Evolutionary conservation across 2,797 vertebrate genomes (phyloP), one percentile per base, ranked within the genome.

Genomic region (Peromyscus melanophrys): DNA sequence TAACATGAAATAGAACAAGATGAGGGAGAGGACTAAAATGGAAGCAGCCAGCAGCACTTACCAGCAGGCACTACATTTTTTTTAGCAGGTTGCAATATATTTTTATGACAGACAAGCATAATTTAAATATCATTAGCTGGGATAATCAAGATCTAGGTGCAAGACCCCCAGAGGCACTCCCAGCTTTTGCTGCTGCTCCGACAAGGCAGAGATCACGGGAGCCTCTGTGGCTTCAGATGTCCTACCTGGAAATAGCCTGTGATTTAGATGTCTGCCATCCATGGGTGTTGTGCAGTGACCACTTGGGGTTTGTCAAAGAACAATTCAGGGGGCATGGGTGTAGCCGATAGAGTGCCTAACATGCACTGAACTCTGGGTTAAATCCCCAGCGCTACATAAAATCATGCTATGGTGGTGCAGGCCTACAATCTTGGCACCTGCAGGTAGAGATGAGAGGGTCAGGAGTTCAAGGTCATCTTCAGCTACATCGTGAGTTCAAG

Each of bases 81-180:
- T 97, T 97, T 95, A 98, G 96, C 96, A 97, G 95, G 85, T 94
- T 96, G 85, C 86, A 95, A 96, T 97, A 78, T 97, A 98, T 98
- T 98, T 98, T 98, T 97, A 96, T 97, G 97, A 96, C 96, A 98
- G 97, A 98, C 86, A 92, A 96, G 95, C 91, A 97, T 97, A 97
- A 97, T 97, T 98, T 97, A 91, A 97, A 98, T 97, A 97, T 95
- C 92, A 97, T 97, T 97, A 97, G 57, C 96, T 96, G 55, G 27
- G 55, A 85, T 43, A 92, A 75, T 96, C 88, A 92, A 95, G 90
- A 94, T 93, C 85, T 95, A 91, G 96, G 98, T 97, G 97, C 94
- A 95, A 96, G 96, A 65, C 92, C 86, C 86, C 71, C 69, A 92
- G 73, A 94, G 37, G 75, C 21, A 67, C 55, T 25, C n/a, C 7